Evolutionary conservation across 1,140 invertebrate genomes (phyloP).

Genomic region (Apocrypta bakeri): DNA sequence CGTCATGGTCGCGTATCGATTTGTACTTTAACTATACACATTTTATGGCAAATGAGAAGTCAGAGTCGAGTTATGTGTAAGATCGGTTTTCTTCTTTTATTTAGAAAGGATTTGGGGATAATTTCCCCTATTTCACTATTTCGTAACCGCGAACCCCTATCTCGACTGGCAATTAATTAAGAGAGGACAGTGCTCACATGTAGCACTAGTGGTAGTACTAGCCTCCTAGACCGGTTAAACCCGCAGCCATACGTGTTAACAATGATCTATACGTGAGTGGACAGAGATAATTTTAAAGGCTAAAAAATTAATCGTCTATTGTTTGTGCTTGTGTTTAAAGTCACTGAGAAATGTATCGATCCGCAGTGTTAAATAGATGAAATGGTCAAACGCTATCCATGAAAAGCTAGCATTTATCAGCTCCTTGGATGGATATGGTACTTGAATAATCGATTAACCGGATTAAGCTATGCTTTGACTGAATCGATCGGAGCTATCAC

Average conservation of each 20-base stretch:
- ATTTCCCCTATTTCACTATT: background rate
- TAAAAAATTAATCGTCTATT: background rate
- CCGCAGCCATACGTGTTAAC: background rate
- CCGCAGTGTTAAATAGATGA: background rate
- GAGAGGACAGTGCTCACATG: background rate
- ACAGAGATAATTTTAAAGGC: background rate
- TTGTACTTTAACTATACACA: no score
- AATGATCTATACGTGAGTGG: no score
- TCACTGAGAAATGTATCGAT: background rate
- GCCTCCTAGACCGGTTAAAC: background rate
- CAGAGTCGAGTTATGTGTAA: no score
- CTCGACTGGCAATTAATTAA: background rate
- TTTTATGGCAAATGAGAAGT: background rate
- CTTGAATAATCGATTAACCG: constrained; percentile 36
- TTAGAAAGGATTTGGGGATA: background rate
- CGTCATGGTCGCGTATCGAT: background rate
- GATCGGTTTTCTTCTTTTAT: no score
- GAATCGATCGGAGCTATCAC: background rate
- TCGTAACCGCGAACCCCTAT: background rate
- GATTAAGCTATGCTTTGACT: constrained; percentile 8
- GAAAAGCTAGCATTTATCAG: constrained; percentile 7
- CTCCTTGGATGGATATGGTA: background rate
- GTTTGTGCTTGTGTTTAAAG: background rate
- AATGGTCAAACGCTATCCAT: constrained; percentile 25
- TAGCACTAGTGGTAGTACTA: background rate